Evolutionary conservation across 2,888 invertebrate species (phyloP).

Genomic region (Galerucella calmariensis): DNA sequence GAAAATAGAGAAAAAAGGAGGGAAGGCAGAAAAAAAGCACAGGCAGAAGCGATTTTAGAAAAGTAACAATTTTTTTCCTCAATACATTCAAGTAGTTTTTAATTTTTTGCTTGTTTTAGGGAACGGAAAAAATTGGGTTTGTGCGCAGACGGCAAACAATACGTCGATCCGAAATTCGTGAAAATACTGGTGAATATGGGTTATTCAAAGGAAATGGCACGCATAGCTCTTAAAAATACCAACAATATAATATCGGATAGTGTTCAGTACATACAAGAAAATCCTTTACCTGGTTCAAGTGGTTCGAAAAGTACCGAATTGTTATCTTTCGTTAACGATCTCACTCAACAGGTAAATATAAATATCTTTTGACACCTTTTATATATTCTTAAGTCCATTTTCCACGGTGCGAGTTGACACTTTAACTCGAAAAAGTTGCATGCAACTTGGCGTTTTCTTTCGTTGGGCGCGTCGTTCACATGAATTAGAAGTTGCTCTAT

Average conservation of each 20-base stretch:
- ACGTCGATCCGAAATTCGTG: slow-evolving; percentile 67
- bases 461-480: no score
- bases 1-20: slow-evolving; percentile 67
- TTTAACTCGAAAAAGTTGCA: no score
- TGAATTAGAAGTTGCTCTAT: no score
- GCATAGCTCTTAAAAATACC: slow-evolving; percentile 72
- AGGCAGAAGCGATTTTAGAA: slow-evolving; percentile 65
- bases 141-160: slow-evolving; percentile 71
- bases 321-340: slow-evolving; percentile 57
- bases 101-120: slow-evolving; percentile 55
- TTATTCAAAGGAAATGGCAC: slow-evolving; percentile 70
- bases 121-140: slow-evolving; percentile 69
- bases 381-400: no score
- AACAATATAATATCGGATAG: slow-evolving; percentile 79
- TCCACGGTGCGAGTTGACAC: no score
- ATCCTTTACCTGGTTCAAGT: slow-evolving; percentile 66
- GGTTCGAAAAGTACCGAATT: slow-evolving; percentile 61
- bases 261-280: slow-evolving; percentile 72
- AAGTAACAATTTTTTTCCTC: slow-evolving; percentile 50
- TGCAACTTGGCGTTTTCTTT: no score
- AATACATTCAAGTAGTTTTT: slow-evolving; percentile 14
- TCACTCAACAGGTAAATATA: slow-evolving; percentile 57
- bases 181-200: slow-evolving; percentile 76
- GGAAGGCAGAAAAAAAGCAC: slow-evolving; percentile 66
- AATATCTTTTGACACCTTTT: not conserved